A percentile compares a stretch with the other conserved stretches of the same genome.
phyloP scores from a whole-genome alignment of 2,113 vertebrate genomes.

The Bombycilla garrulus region DNA sequence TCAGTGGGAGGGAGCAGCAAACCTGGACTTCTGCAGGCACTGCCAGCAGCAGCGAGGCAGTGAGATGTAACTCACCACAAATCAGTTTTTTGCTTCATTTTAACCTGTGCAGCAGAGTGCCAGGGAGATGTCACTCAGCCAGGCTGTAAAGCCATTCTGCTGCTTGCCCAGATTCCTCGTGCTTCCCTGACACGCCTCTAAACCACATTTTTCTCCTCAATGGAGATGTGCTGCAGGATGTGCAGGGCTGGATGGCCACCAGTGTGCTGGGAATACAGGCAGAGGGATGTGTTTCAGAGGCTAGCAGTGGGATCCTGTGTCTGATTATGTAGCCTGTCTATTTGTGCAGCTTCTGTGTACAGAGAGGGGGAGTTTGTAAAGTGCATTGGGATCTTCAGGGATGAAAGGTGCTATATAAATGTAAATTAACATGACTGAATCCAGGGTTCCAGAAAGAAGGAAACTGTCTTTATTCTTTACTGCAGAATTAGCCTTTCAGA shows the following conservation, averaged over 20 bases:
- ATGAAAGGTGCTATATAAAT: conserved; percentile 37
- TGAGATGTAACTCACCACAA: background rate
- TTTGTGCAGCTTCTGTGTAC: background rate
- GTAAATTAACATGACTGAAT: background rate
- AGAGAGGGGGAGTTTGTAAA: background rate
- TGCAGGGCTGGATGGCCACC: background rate
- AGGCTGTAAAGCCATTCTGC: background rate
- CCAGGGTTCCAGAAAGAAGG: background rate
- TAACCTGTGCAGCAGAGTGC: background rate
- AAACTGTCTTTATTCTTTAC: background rate
- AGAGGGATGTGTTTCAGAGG: background rate
- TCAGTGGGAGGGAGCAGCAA: background rate
- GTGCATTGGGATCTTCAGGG: background rate
- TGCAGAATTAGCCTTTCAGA: background rate
- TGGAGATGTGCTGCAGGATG: background rate
- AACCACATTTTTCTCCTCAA: background rate
- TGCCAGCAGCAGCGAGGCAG: background rate
- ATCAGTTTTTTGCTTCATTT: background rate
- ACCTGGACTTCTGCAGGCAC: background rate
- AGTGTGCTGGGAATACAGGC: background rate
- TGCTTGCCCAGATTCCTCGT: background rate
- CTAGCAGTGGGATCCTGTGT: background rate
- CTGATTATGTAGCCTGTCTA: background rate
- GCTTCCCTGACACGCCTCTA: background rate
- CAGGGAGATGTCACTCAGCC: background rate